Base-by-base conservation (phyloP, 2,888 invertebrate species). In the Parnassius smintheus region DNA sequence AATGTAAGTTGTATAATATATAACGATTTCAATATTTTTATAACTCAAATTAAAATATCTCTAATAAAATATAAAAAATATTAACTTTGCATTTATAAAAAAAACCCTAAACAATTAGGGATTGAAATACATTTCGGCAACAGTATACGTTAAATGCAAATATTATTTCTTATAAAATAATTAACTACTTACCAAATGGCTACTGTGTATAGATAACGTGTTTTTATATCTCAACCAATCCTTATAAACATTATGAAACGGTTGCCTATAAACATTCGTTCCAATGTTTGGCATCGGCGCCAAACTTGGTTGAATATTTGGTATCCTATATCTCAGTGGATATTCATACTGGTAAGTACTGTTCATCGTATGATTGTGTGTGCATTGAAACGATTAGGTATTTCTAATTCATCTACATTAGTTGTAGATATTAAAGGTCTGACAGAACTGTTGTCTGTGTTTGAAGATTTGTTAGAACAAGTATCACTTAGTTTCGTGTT, bases 151-250 rank as follows among this genome's bases (percentile, higher is more conserved):
- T n/a, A 25, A 10, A 56, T 45, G 10, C 52, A 51, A 58, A 13
- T 13, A 42, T 35, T 9, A 45, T 49, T 35, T 58, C 35, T 46
- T 52, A 22, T 18, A 46, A 22, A 50, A 49, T 35, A 35, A 7
- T 7, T 35, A 9, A 11, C 10, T 2, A 88, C 91, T 86, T 64
- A 91, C 91, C 85, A 91, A 77, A 58, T 87, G 88, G 66, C 81
- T 85, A 0, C 90, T 91, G 70, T 90, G 88, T 62, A 91, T 72
- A 2, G 91, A 89, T 75, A 91, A 80, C 73, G 90, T 86, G 62
- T 91, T 90, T 62, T 91, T 91, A 75, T 91, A 83, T 82, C 94
- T 89, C 87, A 94, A 68, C 91, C 92, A 90, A 85, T 94, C 85
- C 75, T 92, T 84, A 76, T 92, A 89, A 66, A 94, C 86, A 67